A percentile compares a stretch with the other conserved stretches of the same genome.
phyloP scores from a whole-genome alignment of 2,113 vertebrate genomes.

The Agapornis roseicollis region DNA sequence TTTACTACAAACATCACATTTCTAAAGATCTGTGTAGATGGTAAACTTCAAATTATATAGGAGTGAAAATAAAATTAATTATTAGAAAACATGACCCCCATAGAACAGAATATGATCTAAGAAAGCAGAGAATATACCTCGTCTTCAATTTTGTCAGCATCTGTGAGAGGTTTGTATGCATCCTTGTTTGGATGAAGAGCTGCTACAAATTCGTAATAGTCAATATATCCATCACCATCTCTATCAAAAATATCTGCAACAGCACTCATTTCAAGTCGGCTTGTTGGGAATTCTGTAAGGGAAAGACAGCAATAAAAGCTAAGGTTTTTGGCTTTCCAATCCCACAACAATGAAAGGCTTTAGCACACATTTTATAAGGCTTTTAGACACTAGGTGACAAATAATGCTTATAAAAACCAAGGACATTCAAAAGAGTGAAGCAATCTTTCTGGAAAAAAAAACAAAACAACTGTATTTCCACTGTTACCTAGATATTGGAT shows the following conservation, averaged over 20 bases:
- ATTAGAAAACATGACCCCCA: not conserved
- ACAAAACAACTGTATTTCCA: not conserved
- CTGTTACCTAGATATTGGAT: not conserved
- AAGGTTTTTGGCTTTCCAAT: not conserved
- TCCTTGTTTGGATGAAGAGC: constrained; percentile 98
- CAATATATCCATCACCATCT: constrained; percentile 96
- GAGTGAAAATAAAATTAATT: not conserved
- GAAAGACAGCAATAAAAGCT: not conserved
- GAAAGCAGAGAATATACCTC: constrained; percentile 79
- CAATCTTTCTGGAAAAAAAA: not conserved
- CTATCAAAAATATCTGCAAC: constrained; percentile 99
- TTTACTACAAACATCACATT: not conserved
- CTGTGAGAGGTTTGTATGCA: constrained; percentile 95
- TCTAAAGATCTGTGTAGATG: not conserved
- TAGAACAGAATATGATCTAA: not conserved
- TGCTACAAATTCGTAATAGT: constrained; percentile 98
- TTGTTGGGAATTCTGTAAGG: constrained; percentile 90
- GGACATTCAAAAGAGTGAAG: not conserved
- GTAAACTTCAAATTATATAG: not conserved
- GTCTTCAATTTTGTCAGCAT: constrained; percentile 98
- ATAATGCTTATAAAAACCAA: not conserved
- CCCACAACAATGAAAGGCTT: not conserved
- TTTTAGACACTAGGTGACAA: not conserved
- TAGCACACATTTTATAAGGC: not conserved
- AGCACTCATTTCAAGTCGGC: constrained; percentile 95